Conservation (phyloP, 2,888 invertebrate species). For the Ariolimax columbianus region DNA sequence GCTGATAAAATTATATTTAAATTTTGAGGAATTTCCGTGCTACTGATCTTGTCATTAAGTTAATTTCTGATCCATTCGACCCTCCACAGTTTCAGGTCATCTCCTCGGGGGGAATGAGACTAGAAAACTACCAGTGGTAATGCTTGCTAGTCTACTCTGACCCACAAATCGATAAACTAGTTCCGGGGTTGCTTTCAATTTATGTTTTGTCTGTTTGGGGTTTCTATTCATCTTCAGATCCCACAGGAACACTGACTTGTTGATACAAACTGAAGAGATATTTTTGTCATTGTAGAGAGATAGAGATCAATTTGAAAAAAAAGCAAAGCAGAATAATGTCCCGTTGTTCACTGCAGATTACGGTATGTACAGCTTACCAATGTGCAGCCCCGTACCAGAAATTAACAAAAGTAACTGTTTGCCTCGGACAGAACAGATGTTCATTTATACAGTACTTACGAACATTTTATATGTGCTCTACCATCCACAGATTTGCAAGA, state of each 20-base stretch:
- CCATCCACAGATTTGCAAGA: too few species aligned
- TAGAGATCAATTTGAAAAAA: background rate
- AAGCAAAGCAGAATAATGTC: background rate
- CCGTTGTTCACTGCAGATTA: background rate
- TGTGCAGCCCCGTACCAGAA: too few species aligned
- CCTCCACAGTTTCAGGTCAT: background rate
- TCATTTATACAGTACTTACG: too few species aligned
- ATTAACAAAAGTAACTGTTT: too few species aligned
- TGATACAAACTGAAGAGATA: background rate
- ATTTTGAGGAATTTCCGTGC: slow-evolving; percentile 12
- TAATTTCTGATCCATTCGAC: slow-evolving; percentile 18
- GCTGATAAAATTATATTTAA: slow-evolving; percentile 24
- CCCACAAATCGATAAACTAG: background rate
- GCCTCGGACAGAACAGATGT: too few species aligned
- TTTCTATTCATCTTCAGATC: background rate
- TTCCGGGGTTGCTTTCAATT: background rate
- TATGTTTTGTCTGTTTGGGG: background rate
- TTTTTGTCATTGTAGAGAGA: background rate
- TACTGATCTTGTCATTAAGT: slow-evolving; percentile 17
- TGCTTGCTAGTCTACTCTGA: background rate
- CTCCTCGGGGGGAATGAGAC: background rate
- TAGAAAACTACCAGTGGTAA: slow-evolving; percentile 4
- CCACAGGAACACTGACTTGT: background rate
- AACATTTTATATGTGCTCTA: too few species aligned
- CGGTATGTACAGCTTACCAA: background rate